Percentiles rank a stretch among this genome's conserved stretches.
Evolutionary conservation across 2,888 invertebrate genomes (phyloP).

Genomic region (Panorpa germanica): DNA sequence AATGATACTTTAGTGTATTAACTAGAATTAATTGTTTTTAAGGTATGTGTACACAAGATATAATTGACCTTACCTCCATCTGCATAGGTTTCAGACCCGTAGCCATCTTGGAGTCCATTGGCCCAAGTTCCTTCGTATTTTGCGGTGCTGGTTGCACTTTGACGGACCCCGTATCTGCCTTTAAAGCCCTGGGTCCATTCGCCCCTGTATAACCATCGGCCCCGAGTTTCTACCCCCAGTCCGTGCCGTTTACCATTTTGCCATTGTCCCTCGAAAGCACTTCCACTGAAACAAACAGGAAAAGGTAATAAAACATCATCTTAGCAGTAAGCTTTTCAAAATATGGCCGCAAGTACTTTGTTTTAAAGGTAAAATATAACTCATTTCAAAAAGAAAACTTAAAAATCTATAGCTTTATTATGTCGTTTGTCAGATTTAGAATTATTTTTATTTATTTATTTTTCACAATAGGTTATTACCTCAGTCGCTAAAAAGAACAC

Average conservation of each 20-base stretch:
- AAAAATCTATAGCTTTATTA: too few species aligned
- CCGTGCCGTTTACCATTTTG: constrained; percentile 98
- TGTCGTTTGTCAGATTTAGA: too few species aligned
- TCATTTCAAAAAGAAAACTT: too few species aligned
- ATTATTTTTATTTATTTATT: too few species aligned
- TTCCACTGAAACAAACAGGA: constrained; percentile 49
- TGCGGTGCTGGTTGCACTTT: constrained; percentile 86
- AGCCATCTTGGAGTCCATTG: constrained; percentile 95
- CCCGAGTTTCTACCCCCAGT: constrained; percentile 90
- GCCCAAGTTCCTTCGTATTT: constrained; percentile 99
- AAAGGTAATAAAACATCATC: not conserved
- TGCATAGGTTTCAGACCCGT: constrained; percentile 98
- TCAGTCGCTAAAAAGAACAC: too few species aligned
- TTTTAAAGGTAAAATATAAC: too few species aligned
- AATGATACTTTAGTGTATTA: too few species aligned
- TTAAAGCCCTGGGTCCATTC: constrained; percentile 99
- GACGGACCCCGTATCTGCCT: constrained; percentile 94
- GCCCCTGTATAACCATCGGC: constrained; percentile 92
- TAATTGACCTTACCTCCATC: constrained; percentile 72
- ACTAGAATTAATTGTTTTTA: too few species aligned
- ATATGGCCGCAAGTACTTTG: not conserved
- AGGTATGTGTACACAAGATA: too few species aligned
- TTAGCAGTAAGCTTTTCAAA: too few species aligned
- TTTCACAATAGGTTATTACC: too few species aligned
- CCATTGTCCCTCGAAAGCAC: constrained; percentile 97